These are phyloP conservation scores for Meriones unguiculatus DNA, from an alignment of 2,113 vertebrate genomes.

Conservation along the genomic window DNA sequence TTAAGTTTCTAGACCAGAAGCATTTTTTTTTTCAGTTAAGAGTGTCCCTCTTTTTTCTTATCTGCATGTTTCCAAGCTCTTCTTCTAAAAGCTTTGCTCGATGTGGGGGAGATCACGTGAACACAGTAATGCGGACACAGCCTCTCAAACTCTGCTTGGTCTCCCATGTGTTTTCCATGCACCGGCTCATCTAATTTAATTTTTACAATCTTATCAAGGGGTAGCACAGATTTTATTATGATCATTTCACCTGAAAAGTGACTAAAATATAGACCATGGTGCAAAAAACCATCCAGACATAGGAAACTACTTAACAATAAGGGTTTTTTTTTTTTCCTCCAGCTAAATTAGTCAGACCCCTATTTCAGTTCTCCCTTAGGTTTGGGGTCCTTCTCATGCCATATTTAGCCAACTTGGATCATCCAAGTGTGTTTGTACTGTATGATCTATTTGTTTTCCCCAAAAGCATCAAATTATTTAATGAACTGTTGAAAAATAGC, in stretches of 20 bases:
- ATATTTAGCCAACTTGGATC: background rate
- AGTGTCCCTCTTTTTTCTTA: constrained; percentile 44
- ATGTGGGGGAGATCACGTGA: background rate
- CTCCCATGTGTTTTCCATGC: constrained; percentile 50
- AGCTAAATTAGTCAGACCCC: background rate
- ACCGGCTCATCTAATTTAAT: constrained; percentile 41
- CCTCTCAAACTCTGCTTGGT: constrained; percentile 50
- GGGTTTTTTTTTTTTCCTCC: background rate
- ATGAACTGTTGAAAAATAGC: constrained; percentile 28
- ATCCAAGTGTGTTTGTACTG: background rate
- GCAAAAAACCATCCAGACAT: background rate
- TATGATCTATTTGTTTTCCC: background rate
- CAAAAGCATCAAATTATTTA: constrained; percentile 28
- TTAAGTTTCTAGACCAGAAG: background rate
- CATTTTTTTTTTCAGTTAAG: constrained; percentile 18
- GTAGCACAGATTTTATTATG: constrained; percentile 13
- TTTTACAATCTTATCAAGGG: constrained; percentile 26
- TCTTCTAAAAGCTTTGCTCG: background rate
- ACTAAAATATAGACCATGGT: background rate
- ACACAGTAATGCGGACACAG: constrained; percentile 23
- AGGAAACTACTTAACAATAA: background rate
- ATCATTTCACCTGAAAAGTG: constrained; percentile 15
- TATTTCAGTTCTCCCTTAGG: background rate
- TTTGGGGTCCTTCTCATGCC: background rate
- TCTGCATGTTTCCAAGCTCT: constrained; percentile 12